Evolutionary conservation across 2,113 vertebrate species (phyloP).

Genomic region (Crotalus helleri): DNA sequence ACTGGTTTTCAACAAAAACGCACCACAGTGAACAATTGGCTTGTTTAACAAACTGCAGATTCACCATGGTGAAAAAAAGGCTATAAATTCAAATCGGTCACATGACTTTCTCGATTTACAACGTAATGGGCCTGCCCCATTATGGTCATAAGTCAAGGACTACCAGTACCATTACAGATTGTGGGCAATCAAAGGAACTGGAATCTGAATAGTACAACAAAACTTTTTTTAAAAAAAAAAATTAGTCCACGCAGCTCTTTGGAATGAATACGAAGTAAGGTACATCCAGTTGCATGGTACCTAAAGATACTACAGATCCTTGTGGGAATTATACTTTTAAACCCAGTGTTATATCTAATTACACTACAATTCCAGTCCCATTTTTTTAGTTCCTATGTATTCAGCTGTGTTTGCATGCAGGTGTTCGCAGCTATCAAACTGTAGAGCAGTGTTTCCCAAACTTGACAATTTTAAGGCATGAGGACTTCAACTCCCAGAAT

Average conservation of each 20-base stretch:
- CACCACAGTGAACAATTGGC: neutral
- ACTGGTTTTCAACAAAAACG: too few relatives aligned
- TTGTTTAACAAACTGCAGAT: neutral
- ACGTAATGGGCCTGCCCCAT: neutral
- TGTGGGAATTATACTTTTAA: neutral
- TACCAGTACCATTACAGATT: neutral
- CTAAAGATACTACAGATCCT: neutral
- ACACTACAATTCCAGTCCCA: neutral
- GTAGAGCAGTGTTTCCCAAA: constrained; percentile 29
- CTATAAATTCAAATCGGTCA: neutral
- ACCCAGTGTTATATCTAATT: neutral
- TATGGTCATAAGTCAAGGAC: neutral
- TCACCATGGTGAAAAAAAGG: neutral
- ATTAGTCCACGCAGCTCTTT: neutral
- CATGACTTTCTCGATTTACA: rapidly evolving
- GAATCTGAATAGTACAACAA: neutral
- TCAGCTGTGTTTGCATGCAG: neutral
- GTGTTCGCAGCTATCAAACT: neutral
- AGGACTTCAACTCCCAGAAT: too few relatives aligned
- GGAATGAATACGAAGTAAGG: neutral
- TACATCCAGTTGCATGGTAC: neutral
- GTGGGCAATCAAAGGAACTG: neutral
- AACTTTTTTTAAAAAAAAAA: neutral
- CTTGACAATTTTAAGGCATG: too few relatives aligned
- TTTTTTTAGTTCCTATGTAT: neutral